phyloP scores from a whole-genome alignment of 2,113 vertebrate genomes.

The Chaenocephalus aceratus region DNA sequence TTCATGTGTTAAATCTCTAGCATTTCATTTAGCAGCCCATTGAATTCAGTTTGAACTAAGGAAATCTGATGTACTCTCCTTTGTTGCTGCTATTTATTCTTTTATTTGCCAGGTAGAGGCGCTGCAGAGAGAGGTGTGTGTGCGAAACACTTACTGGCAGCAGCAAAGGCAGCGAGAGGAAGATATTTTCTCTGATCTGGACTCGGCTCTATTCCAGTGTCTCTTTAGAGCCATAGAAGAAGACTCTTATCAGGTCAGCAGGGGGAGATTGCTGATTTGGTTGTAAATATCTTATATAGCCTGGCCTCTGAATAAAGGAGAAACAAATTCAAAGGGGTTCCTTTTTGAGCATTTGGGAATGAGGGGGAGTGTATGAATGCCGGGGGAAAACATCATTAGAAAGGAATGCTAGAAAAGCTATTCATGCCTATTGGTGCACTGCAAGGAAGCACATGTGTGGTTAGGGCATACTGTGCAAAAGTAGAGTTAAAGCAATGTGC shows the following conservation, averaged over 20 bases:
- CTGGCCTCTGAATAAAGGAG: neutral
- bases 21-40: neutral
- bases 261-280: neutral
- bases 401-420: neutral
- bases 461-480: too few species aligned
- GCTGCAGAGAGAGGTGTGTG: constrained; percentile 84
- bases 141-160: constrained; percentile 82
- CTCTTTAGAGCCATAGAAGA: constrained; percentile 61
- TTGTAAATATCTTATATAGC: constrained; percentile 9
- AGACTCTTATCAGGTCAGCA: constrained; percentile 78
- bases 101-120: constrained; percentile 78
- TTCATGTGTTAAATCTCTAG: neutral
- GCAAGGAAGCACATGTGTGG: neutral
- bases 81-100: constrained; percentile 1
- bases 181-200: constrained; percentile 77
- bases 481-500: neutral
- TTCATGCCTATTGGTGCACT: neutral
- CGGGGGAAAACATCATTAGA: neutral
- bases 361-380: neutral
- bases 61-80: neutral
- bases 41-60: neutral
- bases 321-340: constrained; percentile 7
- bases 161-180: constrained; percentile 85
- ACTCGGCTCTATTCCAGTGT: constrained; percentile 65
- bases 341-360: constrained; percentile 22